Percentiles rank a stretch among this genome's conserved stretches.
Evolutionary conservation across 2,797 vertebrate species (phyloP).

Genomic region (Peromyscus attwateri): DNA sequence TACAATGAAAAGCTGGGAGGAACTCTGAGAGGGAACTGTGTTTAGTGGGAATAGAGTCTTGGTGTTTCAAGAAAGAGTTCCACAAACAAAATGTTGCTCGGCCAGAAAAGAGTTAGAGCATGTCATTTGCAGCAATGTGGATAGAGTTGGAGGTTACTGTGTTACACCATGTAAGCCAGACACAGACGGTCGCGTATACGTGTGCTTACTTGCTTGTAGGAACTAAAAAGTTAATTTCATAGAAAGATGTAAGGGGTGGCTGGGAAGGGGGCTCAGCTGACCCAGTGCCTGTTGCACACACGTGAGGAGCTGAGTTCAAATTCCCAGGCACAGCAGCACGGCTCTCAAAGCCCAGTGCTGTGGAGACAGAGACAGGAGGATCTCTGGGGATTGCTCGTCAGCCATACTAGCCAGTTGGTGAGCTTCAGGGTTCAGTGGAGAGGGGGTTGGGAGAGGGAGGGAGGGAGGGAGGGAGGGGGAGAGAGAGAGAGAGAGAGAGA

Average conservation of each 20-base stretch:
- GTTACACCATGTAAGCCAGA: not conserved
- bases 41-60: no score
- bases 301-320: not conserved
- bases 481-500: not conserved
- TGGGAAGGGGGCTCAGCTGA: not conserved
- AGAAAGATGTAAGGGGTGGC: not conserved
- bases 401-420: not conserved
- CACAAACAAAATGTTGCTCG: not conserved
- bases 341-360: not conserved
- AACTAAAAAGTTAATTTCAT: not conserved
- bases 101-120: not conserved
- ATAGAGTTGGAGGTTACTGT: not conserved
- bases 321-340: not conserved
- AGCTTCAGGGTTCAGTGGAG: not conserved
- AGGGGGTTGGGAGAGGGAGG: fast-evolving
- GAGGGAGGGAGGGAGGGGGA: no score
- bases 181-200: no score
- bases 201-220: not conserved
- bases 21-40: not conserved
- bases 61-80: no score
- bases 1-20: no score
- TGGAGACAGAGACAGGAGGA: not conserved
- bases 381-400: not conserved
- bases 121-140: not conserved
- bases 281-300: not conserved